Percentiles rank a stretch among this genome's conserved stretches.
These are phyloP conservation scores for Aurelia sp. DNA, from an alignment of 30 jellyfish, hydroid and myxozoan species.

Conservation along the genomic window DNA sequence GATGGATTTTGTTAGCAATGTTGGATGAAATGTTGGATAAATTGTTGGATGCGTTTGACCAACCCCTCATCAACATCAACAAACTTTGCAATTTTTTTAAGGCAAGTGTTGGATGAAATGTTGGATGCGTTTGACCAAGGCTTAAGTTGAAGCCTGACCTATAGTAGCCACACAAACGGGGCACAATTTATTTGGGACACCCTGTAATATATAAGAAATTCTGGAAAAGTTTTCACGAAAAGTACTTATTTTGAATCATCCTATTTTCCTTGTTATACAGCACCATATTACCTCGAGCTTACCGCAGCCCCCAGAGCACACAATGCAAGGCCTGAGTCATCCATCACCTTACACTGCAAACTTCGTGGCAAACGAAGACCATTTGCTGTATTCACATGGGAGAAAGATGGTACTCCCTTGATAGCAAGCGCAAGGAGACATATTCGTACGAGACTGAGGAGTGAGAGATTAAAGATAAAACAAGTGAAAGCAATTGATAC, in stretches of 20 bases:
- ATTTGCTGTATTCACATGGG: slow-evolving; percentile 48
- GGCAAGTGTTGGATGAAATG: no score
- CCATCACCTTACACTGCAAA: slow-evolving; percentile 57
- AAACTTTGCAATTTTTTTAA: no score
- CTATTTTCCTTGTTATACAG: slow-evolving; percentile 2
- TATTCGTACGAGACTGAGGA: slow-evolving; percentile 55
- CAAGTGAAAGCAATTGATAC: slow-evolving; percentile 47
- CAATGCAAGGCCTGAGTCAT: not conserved
- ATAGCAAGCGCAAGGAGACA: slow-evolving; percentile 63
- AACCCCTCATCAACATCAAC: no score
- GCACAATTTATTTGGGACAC: not conserved
- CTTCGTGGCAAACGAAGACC: slow-evolving; percentile 51
- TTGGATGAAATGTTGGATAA: no score
- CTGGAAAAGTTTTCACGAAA: not conserved
- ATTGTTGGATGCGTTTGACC: no score
- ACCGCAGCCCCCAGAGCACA: slow-evolving; percentile 1
- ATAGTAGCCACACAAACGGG: no score
- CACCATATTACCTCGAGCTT: slow-evolving; percentile 20
- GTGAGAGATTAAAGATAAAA: slow-evolving; percentile 56
- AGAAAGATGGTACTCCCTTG: slow-evolving; percentile 68
- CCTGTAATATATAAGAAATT: no score
- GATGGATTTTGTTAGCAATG: no score
- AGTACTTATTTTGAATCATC: not conserved
- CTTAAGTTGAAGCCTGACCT: no score
- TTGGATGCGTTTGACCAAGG: no score